Evolutionary conservation across 2,797 vertebrate genomes (phyloP), one percentile per base, ranked within the genome.

Genomic region (Lycodopsis pacificus): DNA sequence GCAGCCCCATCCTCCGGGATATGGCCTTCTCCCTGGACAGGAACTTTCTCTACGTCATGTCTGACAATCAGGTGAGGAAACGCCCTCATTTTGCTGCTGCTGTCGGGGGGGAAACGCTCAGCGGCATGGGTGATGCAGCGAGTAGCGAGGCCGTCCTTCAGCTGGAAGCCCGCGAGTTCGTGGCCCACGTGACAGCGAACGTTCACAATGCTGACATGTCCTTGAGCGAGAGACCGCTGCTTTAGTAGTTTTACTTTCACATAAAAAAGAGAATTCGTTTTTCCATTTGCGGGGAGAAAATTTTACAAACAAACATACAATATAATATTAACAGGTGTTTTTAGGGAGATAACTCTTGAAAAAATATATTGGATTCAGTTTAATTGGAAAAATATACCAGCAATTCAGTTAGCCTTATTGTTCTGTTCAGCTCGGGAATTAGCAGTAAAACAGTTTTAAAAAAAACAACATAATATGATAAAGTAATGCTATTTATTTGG

Each of bases 11-110:
- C 87, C 97, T 99, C 54, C 93, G 96, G 76, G 97, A 99, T 93
- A 99, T 99, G 97, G 98, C 97, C 82, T 99, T 99, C 94, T 99
- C 98, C 42, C 88, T 92, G 6, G 96, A 99, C 89, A 93, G 94
- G 84, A 97, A 93, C 91, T 97, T 95, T 80, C 96, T 99, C 71
- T 99, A 99, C n/a, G 86, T 98, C 90, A 98, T 99, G 97, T 97
- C 98, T 0, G 97, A 97, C 92, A 95, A 94, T 79, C 98, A 99
- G 97, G 98, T 99, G 91, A 96, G 95, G 76, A 85, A 76, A 88
- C 27, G 12, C 69, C 80, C 68, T 77, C 36, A 4, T 74, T 81
- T 65, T 42, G n/a, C 66, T 30, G 56, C 75, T 44, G 61, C 76
- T 84, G 80, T 81, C 88, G 86, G 63, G 58, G 82, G 62, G 19